A percentile compares a stretch with the other conserved stretches of the same genome.
These are phyloP conservation scores for Poecile atricapillus DNA, from an alignment of 2,113 vertebrate genomes.

Conservation along the genomic window DNA sequence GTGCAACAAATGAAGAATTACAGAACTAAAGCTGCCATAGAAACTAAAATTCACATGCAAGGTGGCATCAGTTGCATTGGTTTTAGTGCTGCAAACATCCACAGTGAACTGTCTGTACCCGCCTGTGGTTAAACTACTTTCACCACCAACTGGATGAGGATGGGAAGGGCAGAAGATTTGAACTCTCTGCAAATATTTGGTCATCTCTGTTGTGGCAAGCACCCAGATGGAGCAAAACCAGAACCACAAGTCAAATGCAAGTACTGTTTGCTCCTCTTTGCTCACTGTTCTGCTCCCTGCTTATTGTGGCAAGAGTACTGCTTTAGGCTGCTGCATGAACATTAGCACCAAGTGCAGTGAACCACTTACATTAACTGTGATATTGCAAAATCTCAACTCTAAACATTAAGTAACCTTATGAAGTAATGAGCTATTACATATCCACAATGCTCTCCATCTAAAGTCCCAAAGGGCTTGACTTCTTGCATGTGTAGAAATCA, in stretches of 20 bases:
- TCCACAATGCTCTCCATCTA: not conserved
- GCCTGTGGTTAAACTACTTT: not conserved
- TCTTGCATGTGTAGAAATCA: not conserved
- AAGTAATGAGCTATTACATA: not conserved
- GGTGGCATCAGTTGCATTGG: not conserved
- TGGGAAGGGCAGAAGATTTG: not conserved
- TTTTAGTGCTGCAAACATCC: not conserved
- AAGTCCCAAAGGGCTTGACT: not conserved
- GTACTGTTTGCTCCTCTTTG: not conserved
- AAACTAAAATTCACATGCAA: not conserved
- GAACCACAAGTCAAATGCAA: not conserved
- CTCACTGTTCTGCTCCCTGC: not conserved
- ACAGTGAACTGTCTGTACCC: not conserved
- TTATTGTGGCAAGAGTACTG: not conserved
- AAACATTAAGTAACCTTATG: not conserved
- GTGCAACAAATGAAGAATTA: not conserved
- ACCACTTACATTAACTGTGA: not conserved
- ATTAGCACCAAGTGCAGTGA: not conserved
- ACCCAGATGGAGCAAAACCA: not conserved
- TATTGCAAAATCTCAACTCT: not conserved
- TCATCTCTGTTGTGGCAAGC: not conserved
- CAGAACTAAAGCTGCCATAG: not conserved
- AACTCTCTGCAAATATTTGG: not conserved
- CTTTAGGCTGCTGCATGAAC: not conserved
- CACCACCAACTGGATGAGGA: not conserved